Evolutionary conservation across 2,888 invertebrate genomes (phyloP), one percentile per base, ranked within the genome.

Genomic region (Parnassius apollo): DNA sequence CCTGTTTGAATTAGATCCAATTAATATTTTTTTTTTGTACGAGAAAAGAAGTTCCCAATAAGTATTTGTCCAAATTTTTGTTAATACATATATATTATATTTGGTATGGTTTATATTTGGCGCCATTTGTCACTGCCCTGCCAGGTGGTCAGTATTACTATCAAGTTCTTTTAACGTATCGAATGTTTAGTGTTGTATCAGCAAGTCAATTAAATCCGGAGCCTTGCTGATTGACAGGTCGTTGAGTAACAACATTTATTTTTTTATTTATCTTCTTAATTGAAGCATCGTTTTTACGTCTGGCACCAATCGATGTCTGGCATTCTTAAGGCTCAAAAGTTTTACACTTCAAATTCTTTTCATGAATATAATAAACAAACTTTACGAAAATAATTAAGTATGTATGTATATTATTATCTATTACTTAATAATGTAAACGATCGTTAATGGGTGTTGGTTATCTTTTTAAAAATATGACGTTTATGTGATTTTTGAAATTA

Each of bases 131-230:
- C 66, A 63, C 46, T 69, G 76, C 84, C 85, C 45, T 69, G 76
- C 84, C 86, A 85, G 82, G 81, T 83, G 82, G 79, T 68, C 70
- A 67, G 69, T 22, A 74, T 74, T 75, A 22, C 9, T 22, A n/a
- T 8, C 52, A 8, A 51, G 48, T 50, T 57, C 48, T 70, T 72
- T 64, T 63, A 67, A 68, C 63, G 64, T 59, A 18, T 46, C 60
- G 51, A 58, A 61, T 67, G 57, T 48, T 50, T 49, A 18, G 54
- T 13, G 35, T 59, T 53, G 42, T 64, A 70, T 67, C 70, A 63
- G 69, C 70, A 70, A 64, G 53, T 68, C 75, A 75, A 75, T 77
- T 69, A 69, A 68, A 74, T 74, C 66, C 66, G 62, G 22, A 54
- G 64, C 64, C 69, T 66, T 59, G 67, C 72, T 79, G 80, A 80